Conservation (phyloP, 2,888 invertebrate genomes). For the Drosophila subsilvestris region DNA sequence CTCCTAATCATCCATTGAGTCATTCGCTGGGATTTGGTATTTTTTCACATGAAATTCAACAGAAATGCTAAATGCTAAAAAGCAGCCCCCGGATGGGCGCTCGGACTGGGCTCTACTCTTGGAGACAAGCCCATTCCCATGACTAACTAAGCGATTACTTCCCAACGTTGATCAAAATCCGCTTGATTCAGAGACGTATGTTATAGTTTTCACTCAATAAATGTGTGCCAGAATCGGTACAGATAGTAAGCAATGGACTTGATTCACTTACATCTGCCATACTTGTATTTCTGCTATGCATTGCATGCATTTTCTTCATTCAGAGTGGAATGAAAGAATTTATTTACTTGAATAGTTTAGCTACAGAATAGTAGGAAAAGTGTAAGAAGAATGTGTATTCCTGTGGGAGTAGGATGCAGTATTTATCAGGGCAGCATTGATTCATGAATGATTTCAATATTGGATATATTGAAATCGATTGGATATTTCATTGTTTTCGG, state of each 20-base stretch:
- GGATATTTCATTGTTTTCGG: not conserved
- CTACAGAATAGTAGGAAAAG: not conserved
- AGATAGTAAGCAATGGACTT: no score
- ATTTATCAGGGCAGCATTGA: not conserved
- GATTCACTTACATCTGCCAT: no score
- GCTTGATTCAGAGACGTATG: not conserved
- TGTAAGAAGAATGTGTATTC: not conserved
- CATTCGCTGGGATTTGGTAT: slow-evolving; percentile 7
- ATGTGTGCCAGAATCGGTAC: no score
- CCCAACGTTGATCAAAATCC: not conserved
- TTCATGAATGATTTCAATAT: not conserved
- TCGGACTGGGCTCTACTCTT: not conserved
- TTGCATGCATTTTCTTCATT: no score
- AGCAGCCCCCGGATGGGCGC: not conserved
- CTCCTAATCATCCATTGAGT: slow-evolving; percentile 21
- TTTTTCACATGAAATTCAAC: not conserved
- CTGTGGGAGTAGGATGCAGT: no score
- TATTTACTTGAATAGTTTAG: not conserved
- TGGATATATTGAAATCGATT: not conserved
- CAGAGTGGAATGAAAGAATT: not conserved
- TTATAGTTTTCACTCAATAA: not conserved
- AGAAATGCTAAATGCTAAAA: not conserved
- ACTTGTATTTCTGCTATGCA: no score
- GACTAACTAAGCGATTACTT: slow-evolving; percentile 8
- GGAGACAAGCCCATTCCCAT: slow-evolving; percentile 1